These are phyloP conservation scores for Lichenostomus cassidix DNA, from an alignment of 2,113 vertebrate genomes.

Conservation along the genomic window DNA sequence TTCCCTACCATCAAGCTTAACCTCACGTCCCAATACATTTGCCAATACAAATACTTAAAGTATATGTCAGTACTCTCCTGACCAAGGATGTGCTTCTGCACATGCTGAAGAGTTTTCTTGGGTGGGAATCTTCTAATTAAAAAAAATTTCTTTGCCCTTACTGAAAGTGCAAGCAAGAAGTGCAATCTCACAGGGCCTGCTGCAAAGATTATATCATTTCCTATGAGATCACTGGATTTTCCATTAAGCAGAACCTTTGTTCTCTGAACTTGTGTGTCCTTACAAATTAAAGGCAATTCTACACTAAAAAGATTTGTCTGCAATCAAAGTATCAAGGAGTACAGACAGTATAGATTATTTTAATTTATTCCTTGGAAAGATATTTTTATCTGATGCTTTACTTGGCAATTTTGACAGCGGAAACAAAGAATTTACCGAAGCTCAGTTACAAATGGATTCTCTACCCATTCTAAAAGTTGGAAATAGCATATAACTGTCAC, in stretches of 20 bases:
- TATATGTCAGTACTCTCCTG: background rate
- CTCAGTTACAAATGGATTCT: background rate
- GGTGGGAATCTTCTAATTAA: background rate
- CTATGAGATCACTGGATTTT: background rate
- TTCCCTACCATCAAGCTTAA: background rate
- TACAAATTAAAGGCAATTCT: background rate
- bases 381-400: background rate
- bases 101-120: background rate
- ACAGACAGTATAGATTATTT: background rate
- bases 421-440: background rate
- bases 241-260: background rate
- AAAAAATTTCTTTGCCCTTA: background rate
- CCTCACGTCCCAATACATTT: background rate
- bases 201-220: background rate
- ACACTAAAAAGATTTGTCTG: background rate
- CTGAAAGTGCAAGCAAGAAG: background rate
- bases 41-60: background rate
- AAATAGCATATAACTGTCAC: background rate
- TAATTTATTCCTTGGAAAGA: background rate
- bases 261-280: background rate
- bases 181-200: background rate
- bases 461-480: background rate
- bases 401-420: background rate
- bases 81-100: background rate
- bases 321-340: background rate